Base-by-base conservation (phyloP, 2,888 invertebrate genomes). In the Drosophila ezoana region DNA sequence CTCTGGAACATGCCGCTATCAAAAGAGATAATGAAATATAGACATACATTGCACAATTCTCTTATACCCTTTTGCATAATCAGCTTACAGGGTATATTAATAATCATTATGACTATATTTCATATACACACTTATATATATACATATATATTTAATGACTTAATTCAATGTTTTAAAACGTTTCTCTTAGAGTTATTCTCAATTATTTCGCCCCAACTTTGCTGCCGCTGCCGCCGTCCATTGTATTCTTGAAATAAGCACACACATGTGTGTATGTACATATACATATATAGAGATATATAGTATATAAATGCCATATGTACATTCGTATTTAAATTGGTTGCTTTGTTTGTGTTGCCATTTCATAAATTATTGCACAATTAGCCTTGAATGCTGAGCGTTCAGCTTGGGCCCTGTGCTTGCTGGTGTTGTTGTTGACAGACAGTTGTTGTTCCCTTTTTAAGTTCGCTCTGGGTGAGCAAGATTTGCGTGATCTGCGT, bases 331-430 rank as follows among this genome's bases (percentile, higher is more conserved):
- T 78, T 75, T 73, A 68, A 68, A 47, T 48, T 54, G 45, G 38
- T 49, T 53, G 53, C 33, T 52, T 64, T 65, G 49, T 72, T 64
- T 58, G 45, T 65, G 60, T 81, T 69, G 83, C 73, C 69, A 65
- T 60, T 84, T 78, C 66, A 79, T 81, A 81, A 75, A 70, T 85
- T 81, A 81, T 81, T 84, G 85, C 79, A 85, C 79, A 85, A 85
- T 85, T 84, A 81, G 85, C 81, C 85, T 81, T 81, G 81, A 81
- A 68, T 28, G 45, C 54, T 35, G 41, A 59, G 40, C 49, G 58
- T 23, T 58, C 44, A 23, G 53, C 63, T 58, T 62, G 52, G 40
- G 35, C 20, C 32, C 33, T 41, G 13, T 60, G 28, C 28, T 28
- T 28, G 28, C 28, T 52, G n/a, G 44, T 41, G 20, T 53, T 37